A percentile compares a stretch with the other conserved stretches of the same genome.
phyloP scores from a whole-genome alignment of 2,797 vertebrate species.

The Spea hammondii region DNA sequence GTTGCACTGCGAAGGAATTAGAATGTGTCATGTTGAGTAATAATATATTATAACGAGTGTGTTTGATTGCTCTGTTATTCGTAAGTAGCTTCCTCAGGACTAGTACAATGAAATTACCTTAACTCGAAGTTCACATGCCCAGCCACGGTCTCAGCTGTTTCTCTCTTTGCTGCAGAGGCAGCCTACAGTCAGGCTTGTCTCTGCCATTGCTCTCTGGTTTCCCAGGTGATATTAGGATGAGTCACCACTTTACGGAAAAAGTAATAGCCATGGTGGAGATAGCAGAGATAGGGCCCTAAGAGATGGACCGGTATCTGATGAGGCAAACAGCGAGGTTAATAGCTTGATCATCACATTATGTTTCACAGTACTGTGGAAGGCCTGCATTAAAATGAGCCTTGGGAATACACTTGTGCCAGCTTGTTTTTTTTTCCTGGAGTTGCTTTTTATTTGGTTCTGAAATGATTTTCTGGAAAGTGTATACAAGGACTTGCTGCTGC shows the following conservation, averaged over 20 bases:
- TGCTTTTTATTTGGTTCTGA: constrained; percentile 8
- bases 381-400: neutral
- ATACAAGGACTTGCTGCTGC: neutral
- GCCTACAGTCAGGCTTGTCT: neutral
- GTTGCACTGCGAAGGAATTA: no score
- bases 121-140: neutral
- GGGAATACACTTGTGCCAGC: constrained; percentile 28
- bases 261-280: constrained; percentile 15
- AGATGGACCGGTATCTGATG: constrained; percentile 26
- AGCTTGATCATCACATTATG: neutral
- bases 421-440: neutral
- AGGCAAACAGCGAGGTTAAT: constrained; percentile 28
- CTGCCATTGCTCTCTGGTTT: constrained; percentile 13
- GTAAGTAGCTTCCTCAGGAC: no score
- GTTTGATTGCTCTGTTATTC: no score
- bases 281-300: neutral
- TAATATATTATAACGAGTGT: no score
- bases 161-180: neutral
- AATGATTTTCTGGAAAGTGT: constrained; percentile 22
- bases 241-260: neutral
- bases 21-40: no score
- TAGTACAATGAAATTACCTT: neutral
- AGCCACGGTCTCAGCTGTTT: constrained; percentile 2
- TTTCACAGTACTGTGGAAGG: neutral
- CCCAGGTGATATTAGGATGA: constrained; percentile 50